Evolutionary conservation across 2,888 invertebrate genomes (phyloP), one percentile per base, ranked within the genome.

Genomic region (Ormyrus nitidulus): DNA sequence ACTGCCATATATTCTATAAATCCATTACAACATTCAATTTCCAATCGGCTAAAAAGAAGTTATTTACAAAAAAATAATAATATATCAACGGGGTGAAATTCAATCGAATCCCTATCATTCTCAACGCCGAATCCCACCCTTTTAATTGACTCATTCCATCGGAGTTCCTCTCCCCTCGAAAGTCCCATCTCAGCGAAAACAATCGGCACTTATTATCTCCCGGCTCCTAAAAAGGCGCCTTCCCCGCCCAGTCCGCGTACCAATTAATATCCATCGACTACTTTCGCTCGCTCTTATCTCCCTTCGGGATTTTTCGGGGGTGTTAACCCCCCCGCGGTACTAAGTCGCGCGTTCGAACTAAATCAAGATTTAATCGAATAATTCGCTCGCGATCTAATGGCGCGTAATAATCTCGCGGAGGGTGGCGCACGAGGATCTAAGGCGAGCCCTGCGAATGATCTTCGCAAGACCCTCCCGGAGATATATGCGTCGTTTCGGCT

Each of bases 281-380:
- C 56, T 46, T n/a, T 54, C 69, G n/a, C 56, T 56, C 19, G 34
- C 51, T 46, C 64, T 48, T 64, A 64, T 64, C 64, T 64, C 11
- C 11, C 64, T 64, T 54, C 54, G 34, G 34, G 54, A 68, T 68
- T 68, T 44, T 68, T 68, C 68, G 8, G 34, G 34, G 34, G 34
- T 34, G 19, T 11, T 13, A 11, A 51, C 51, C 48, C 53, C 7
- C 9, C 51, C 48, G 13, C 69, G 46, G 53, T 13, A 6, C n/a
- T n/a, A 53, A 13, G 44, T 69, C 71, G 82, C 70, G 80, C 34
- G 34, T 34, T 34, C 34, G 34, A 34, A 81, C 80, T 84, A 85
- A 86, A 86, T 86, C 84, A 85, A 84, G 85, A 86, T 88, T 87
- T 86, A 87, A 87, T 87, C 85, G 86, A 86, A 87, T 86, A 85